These are phyloP conservation scores for Phocides pigmalion DNA, from an alignment of 1,140 invertebrate species.

Conservation along the genomic window DNA sequence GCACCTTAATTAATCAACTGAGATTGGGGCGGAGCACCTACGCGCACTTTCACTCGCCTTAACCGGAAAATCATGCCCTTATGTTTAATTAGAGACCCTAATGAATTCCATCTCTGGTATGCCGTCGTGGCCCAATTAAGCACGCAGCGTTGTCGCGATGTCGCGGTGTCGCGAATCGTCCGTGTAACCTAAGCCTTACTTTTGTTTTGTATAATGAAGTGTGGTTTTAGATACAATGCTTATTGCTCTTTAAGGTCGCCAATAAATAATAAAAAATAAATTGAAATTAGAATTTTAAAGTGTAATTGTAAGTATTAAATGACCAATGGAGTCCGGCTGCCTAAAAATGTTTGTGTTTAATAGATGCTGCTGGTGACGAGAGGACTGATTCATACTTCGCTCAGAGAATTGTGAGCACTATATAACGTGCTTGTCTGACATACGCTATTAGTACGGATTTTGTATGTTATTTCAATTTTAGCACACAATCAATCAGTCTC, in stretches of 20 bases:
- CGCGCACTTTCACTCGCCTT: constrained; percentile 62
- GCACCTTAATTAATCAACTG: constrained; percentile 65
- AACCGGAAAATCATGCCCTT: constrained; percentile 70
- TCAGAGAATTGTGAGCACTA: no score
- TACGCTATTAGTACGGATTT: no score
- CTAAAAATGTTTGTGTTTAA: no score
- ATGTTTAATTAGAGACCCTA: constrained; percentile 70
- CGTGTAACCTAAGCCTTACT: constrained; percentile 24
- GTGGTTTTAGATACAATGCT: neutral
- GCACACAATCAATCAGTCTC: no score
- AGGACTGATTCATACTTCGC: no score
- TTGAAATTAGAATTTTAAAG: no score
- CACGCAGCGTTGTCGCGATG: constrained; percentile 42
- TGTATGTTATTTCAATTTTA: no score
- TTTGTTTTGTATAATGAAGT: constrained; percentile 40
- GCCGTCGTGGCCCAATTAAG: constrained; percentile 61
- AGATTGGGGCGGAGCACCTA: constrained; percentile 53
- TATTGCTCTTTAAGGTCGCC: neutral
- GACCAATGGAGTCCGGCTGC: no score
- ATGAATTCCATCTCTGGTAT: constrained; percentile 69
- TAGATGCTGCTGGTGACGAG: no score
- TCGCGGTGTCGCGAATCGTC: constrained; percentile 36
- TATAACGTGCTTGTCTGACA: no score
- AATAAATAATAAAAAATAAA: no score
- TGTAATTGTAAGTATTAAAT: no score